phyloP scores from a whole-genome alignment of 2,888 invertebrate species.

The Marronus borbonicus region DNA sequence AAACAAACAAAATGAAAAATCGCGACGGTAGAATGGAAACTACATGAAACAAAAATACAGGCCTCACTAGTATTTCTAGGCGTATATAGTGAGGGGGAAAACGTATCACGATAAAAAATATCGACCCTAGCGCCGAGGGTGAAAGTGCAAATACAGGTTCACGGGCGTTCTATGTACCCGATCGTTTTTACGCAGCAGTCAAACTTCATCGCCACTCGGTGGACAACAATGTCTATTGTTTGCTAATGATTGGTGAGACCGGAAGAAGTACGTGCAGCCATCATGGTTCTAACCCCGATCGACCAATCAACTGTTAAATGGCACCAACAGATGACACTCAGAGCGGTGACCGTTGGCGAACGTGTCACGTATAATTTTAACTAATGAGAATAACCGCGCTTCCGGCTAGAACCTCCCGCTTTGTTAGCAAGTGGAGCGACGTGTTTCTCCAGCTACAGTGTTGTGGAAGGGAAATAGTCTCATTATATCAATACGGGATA shows the following conservation, averaged over 20 bases:
- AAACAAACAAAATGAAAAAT: conserved; percentile 26
- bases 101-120: conserved; percentile 25
- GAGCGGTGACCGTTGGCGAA: conserved; percentile 44
- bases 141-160: conserved; percentile 42
- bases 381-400: conserved; percentile 32
- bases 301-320: conserved; percentile 52
- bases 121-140: conserved; percentile 29
- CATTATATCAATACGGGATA: not conserved
- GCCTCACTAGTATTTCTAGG: conserved; percentile 20
- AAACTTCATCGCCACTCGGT: conserved; percentile 55
- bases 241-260: conserved; percentile 55
- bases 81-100: conserved; percentile 18
- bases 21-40: not conserved
- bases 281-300: conserved; percentile 48
- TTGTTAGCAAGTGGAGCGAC: conserved; percentile 8
- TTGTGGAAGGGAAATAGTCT: conserved; percentile 4
- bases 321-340: conserved; percentile 50
- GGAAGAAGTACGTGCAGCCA: conserved; percentile 55
- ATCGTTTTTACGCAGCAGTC: conserved; percentile 53
- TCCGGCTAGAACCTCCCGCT: conserved; percentile 5
- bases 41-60: conserved; percentile 17
- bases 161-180: conserved; percentile 18
- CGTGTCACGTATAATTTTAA: conserved; percentile 39
- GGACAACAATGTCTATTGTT: conserved; percentile 55
- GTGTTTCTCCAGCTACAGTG: conserved; percentile 13